Base-by-base conservation (phyloP, 2,113 vertebrate genomes). In the Silurus asotus region DNA sequence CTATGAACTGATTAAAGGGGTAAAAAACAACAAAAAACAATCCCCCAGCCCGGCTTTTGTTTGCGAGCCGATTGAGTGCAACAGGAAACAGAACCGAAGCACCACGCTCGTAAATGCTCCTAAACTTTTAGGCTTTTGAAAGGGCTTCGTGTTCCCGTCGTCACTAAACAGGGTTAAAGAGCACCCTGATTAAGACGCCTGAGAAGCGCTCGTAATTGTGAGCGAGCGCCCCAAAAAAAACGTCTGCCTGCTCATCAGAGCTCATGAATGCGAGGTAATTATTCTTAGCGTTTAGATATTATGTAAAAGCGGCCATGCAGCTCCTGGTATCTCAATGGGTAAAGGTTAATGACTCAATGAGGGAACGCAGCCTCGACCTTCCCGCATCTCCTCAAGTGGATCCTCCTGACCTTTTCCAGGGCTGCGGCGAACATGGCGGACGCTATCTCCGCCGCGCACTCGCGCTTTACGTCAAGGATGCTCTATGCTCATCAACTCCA, bases 261-360 rank as follows among this genome's bases (percentile, higher is more conserved):
- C 84, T 89, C 88, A 89, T 89, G 86, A 89, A 89, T 89, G 87
- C 89, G 92, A 90, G 90, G 87, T 77, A 89, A 93, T 90, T 92
- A 87, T 89, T 88, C 86, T 87, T 82, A 76, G 76, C 51, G 61
- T 67, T 90, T 25, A 88, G 92, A 92, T 91, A 89, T 86, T 87
- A 74, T 65, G 81, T 84, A 77, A 83, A 86, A 86, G 65, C 28
- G 74, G 58, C 59, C 72, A 83, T 23, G 89, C 81, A 88, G 87
- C 90, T 89, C 89, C 86, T 20, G 37, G 55, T 64, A n/a, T 90
- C 88, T 86, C 86, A 85, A 87, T 88, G 91, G 90, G 92, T 88
- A 92, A 94, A 94, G 94, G 94, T 95, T 94, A 94, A 94, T 94
- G 91, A 90, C 90, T 92, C 87, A 86, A 84, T 90, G 81, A 84